These are phyloP conservation scores for Dallia pectoralis DNA, from an alignment of 2,797 vertebrate genomes.

Conservation along the genomic window DNA sequence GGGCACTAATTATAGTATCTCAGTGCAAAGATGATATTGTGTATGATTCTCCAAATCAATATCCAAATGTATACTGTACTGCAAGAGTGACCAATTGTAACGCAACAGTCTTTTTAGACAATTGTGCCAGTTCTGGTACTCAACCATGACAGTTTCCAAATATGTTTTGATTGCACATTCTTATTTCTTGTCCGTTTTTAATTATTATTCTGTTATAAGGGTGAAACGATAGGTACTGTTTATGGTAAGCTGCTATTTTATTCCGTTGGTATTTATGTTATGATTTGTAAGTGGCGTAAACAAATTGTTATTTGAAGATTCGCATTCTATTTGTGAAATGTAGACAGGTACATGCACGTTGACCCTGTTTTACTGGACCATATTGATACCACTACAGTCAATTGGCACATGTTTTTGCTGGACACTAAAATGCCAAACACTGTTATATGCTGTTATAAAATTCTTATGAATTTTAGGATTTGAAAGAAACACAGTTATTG, in stretches of 20 bases:
- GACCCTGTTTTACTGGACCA: neutral
- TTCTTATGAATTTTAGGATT: neutral
- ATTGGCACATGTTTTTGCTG: slow-evolving; percentile 3
- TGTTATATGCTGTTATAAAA: slow-evolving; percentile 8
- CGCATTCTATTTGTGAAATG: neutral
- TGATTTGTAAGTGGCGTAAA: neutral
- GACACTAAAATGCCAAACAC: neutral
- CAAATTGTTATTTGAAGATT: neutral
- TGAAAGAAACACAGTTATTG: neutral
- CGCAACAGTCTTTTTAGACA: neutral
- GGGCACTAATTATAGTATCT: neutral
- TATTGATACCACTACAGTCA: neutral
- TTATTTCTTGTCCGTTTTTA: neutral
- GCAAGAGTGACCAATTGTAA: neutral
- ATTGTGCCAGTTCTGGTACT: neutral
- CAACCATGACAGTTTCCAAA: neutral
- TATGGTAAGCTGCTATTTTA: neutral
- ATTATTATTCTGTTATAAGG: neutral
- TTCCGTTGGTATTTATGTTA: neutral
- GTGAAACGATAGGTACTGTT: neutral
- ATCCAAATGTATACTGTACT: slow-evolving; percentile 1
- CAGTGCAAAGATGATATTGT: slow-evolving; percentile 3
- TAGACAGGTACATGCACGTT: neutral
- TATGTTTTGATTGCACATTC: neutral
- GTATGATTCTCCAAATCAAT: neutral